Base-by-base conservation (phyloP, 2,888 invertebrate genomes). In the Tromatobia lineatoria region DNA sequence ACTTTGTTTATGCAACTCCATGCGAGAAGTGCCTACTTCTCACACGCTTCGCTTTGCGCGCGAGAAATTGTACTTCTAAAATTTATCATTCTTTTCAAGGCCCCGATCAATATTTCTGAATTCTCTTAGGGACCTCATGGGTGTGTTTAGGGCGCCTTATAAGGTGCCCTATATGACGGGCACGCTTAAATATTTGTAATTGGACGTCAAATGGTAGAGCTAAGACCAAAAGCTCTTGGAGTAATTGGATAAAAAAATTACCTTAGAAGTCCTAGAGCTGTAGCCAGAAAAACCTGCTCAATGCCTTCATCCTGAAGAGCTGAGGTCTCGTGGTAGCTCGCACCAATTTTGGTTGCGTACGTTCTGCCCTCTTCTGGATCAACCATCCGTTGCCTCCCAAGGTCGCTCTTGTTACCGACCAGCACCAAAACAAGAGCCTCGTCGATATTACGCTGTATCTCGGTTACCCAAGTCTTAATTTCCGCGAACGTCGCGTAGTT, bases 381-480 rank as follows among this genome's bases (percentile, higher is more conserved):
- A 0, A 97, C 96, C 61, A 96, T 94, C 61, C 98, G 95, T 8
- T 95, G 90, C 2, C 94, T 92, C n/a, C 94, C 94, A 87, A 98
- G 93, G 93, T 98, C 98, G 81, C 96, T 95, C 93, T 98, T 98
- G 94, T 98, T 98, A 8, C 98, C 98, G 20, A 98, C 96, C 29
- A 98, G 94, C 10, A 96, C 96, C 10, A 98, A 93, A 54, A 97
- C 96, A 95, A 98, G 96, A 0, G 96, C 95, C 80, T 97, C 97
- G 59, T 97, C 96, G 0, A 98, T 96, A 93, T 98, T 98, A 93
- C 95, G 95, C 89, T 96, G 95, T 38, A 97, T 91, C 91, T 97
- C 98, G 90, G 96, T 96, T 2, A 98, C 97, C 98, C 98, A 98
- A n/a, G 95, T 95, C 93, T 98, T 97, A 88, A 98, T 96, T 83